Conservation (phyloP, 2,888 invertebrate species). For the Pristionchus arcanus region DNA sequence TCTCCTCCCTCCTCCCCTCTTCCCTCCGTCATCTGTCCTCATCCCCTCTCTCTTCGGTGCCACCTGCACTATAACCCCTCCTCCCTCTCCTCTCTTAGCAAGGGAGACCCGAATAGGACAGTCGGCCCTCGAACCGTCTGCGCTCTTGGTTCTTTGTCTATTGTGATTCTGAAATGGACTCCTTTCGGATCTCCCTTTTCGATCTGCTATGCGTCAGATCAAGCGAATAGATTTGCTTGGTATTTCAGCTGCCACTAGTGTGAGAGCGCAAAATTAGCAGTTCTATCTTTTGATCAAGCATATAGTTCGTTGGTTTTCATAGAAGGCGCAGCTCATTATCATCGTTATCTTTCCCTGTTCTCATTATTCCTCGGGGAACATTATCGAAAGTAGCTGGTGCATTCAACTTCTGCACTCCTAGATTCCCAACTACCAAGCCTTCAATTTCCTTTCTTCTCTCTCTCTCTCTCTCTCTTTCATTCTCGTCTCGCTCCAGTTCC, state of each 20-base stretch:
- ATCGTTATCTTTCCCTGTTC: background rate
- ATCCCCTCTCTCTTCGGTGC: background rate
- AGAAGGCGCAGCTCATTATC: background rate
- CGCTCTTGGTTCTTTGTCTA: background rate
- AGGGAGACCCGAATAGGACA: conserved; percentile 9
- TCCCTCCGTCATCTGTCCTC: conserved; percentile 42
- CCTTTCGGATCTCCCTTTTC: background rate
- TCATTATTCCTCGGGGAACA: background rate
- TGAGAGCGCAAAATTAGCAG: background rate
- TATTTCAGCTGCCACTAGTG: conserved; percentile 8
- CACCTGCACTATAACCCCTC: conserved; percentile 36
- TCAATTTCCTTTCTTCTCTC: conserved; percentile 26
- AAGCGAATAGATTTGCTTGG: background rate
- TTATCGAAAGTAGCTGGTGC: background rate
- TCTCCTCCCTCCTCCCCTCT: conserved; percentile 4
- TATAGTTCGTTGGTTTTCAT: background rate
- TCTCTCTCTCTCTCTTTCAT: too few species aligned
- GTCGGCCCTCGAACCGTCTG: conserved; percentile 25
- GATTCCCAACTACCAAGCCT: background rate
- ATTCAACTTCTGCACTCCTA: background rate
- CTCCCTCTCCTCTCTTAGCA: conserved; percentile 3
- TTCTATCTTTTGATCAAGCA: background rate
- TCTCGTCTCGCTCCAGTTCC: background rate
- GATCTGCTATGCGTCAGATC: background rate
- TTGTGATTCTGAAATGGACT: background rate